Base-by-base conservation (phyloP, 1,140 invertebrate species). In the Pseudomyrmex concolor region DNA sequence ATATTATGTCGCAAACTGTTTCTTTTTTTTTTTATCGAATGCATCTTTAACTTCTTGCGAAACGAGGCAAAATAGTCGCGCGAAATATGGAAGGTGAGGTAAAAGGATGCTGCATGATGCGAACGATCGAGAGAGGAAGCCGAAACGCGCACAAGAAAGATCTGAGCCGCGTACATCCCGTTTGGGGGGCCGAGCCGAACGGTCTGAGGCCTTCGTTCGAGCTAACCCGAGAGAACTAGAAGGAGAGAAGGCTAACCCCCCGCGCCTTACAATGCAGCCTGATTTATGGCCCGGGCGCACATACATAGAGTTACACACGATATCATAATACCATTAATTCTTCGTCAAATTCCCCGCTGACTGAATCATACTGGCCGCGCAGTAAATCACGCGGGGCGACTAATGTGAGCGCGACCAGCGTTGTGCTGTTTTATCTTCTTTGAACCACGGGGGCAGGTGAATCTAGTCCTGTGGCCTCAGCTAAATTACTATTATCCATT, bases 311-410 rank as follows among this genome's bases (percentile, higher is more conserved):
- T 94, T 94, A 94, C 93, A 94, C 93, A 94, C 93, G 93, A 94
- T 94, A 94, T 94, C 93, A 94, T 94, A 94, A 94, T 94, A 94
- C 92, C 93, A 94, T 94, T 94, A 94, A 94, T 94, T 94, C 93
- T 94, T 94, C 92, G 94, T 94, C 93, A 94, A 94, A 94, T 94
- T 94, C 93, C 92, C 92, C 91, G 93, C 93, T 94, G 93, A 94
- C 93, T 94, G 93, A 94, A 94, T 94, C 93, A 94, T 94, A 92
- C 91, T 92, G 90, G 90, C 92, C 92, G 84, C 85, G 91, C 93
- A 91, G 93, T 94, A 94, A 94, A 94, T 94, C 93, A 94, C 92
- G 86, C 88, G 91, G 86, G 88, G 88, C 92, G 93, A 93, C 93
- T 94, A 94, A 94, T 94, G 93, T 91, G 91, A 92, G 90, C 91